Evolutionary conservation across 2,113 vertebrate genomes (phyloP), one percentile per base, ranked within the genome.

Genomic region (Sialia sialis): DNA sequence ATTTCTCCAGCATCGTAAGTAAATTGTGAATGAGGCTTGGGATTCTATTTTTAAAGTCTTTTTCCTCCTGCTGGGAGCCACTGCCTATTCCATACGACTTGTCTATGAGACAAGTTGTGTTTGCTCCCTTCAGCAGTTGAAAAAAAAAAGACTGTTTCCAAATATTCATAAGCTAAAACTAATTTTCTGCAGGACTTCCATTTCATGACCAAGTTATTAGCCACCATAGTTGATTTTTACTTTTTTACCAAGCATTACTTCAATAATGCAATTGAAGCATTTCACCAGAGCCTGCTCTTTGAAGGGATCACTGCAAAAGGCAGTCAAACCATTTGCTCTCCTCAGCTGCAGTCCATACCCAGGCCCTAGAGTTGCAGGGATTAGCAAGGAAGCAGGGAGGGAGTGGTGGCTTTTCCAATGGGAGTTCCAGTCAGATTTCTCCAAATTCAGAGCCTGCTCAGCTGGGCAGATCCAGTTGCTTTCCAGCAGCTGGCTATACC

Each of bases 41-140:
- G 77, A 75, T 90, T 89, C 86, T 87, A 92, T 88, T 89, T 93
- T 93, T 84, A 81, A 85, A 54, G 34, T 51, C 32, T 70, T 86
- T 86, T 90, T 55, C 46, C 76, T 77, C 68, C 60, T 1, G 0
- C 79, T 92, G 72, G 67, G 68, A 92, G 84, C n/a, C 16, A 5
- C 63, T 85, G 88, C 39, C 63, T 83, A 32, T 69, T 90, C 46
- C 75, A 58, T 30, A 21, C 20, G 83, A 83, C n/a, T 60, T 77
- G 41, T 58, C 49, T 16, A 51, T 11, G 7, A 90, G 26, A 62
- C 13, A 83, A 83, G 32, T 69, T 67, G 27, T 9, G 48, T 76
- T 84, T 80, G 5, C 66, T 70, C 13, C 38, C 32, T 94, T 76
- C 59, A 70, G 59, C 26, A 74, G 51, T 30, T 83, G 51, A 86